Evolutionary conservation across 2,113 vertebrate species (phyloP), one percentile per base, ranked within the genome.

Genomic region (Rhodinocichla rosea): DNA sequence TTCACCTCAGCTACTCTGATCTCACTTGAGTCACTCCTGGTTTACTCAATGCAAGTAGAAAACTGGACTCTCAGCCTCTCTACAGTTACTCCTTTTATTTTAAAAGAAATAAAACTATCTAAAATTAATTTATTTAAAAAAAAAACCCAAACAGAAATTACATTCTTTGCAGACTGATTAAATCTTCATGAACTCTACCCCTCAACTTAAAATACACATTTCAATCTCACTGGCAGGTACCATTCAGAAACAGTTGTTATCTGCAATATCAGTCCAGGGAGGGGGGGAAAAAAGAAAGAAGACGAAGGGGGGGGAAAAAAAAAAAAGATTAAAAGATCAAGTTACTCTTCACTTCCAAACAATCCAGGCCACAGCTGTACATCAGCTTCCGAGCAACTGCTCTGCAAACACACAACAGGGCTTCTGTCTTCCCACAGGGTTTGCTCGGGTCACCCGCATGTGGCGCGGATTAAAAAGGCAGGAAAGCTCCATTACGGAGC

Each of bases 331-430:
- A 98, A 97, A 97, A 96, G 97, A 98, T 99, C 98, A 97, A 96
- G 96, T 98, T 99, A 97, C 95, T 87, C 93, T 96, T 96, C 87
- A 94, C 97, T 98, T 98, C 94, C 97, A 98, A 97, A 97, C 97
- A 98, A 97, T 97, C 91, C 88, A 32, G 17, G 95, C 95, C 98
- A 99, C 99, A 99, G 99, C 99, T 99, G 99, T 98, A 98, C 89
- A 89, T 82, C 97, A 97, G 97, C 95, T 91, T 98, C 68, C 21
- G 95, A 98, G 98, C 99, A 99, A 99, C 99, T 99, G 99, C 96
- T 98, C 93, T 14, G 13, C 55, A 78, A 95, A 95, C 91, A 98
- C 97, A 99, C 98, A 99, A 99, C 97, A 95, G 97, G 80, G 42
- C 95, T 97, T 98, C 98, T 99, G 98, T 99, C 96, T 94, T 97